Evolutionary conservation across 1,140 invertebrate species (phyloP).

Genomic region (Cryptotermes secundus): DNA sequence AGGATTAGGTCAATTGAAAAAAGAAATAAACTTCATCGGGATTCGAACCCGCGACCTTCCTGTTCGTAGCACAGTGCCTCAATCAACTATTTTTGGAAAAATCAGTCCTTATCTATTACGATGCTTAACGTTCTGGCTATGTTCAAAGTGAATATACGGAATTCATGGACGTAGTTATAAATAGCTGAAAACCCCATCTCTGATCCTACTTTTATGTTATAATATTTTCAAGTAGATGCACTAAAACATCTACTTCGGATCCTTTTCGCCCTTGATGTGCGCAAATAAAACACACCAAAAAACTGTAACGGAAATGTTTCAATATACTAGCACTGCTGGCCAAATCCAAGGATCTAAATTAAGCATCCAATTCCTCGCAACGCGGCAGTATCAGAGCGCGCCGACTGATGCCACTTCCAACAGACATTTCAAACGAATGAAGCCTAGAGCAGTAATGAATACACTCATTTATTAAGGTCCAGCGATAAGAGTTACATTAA

Average conservation of each 20-base stretch:
- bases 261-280: not conserved
- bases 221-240: not conserved
- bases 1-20: too few relatives aligned
- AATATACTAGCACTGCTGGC: not conserved
- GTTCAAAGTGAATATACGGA: too few relatives aligned
- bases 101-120: too few relatives aligned
- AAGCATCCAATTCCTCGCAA: not conserved
- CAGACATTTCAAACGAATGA: not conserved
- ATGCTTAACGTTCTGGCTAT: too few relatives aligned
- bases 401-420: not conserved
- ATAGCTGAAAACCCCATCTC: too few relatives aligned
- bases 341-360: conserved; percentile 1
- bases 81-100: too few relatives aligned
- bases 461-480: not conserved
- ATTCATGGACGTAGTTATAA: too few relatives aligned
- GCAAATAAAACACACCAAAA: not conserved
- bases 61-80: too few relatives aligned
- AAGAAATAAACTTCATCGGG: too few relatives aligned
- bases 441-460: not conserved
- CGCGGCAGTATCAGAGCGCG: not conserved
- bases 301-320: conserved; percentile 6
- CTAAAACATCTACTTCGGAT: not conserved
- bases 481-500: not conserved
- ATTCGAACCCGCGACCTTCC: too few relatives aligned
- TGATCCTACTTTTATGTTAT: not conserved